Base-by-base conservation (phyloP, 1,140 invertebrate species). In the Magallana angulata region DNA sequence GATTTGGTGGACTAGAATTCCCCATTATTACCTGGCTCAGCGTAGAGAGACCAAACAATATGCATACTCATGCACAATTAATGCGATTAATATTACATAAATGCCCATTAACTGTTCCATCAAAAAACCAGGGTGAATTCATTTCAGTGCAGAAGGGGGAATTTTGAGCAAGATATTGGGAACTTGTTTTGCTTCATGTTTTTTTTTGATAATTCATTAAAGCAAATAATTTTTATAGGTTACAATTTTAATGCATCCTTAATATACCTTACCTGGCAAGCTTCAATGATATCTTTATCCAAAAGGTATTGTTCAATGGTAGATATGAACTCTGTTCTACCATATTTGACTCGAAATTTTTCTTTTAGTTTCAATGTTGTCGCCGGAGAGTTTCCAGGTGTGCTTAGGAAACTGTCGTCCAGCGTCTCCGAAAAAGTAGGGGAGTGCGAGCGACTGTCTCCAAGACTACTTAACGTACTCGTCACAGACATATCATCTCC, bases 251-350 rank as follows among this genome's bases (percentile, higher is more conserved):
- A 24, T 71, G 16, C 3, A 24, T 71, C 16, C 11, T 24, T 24
- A 24, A 24, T 24, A 24, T n/a, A 11, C 59, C 93, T 94, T 93
- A 97, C 97, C 95, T 96, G 96, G 95, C 97, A 98, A 90, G 96
- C 97, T 93, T 98, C 97, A 88, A 98, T 97, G 86, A 98, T 96
- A 93, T 98, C 97, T 94, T 97, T 98, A 94, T 98, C 97, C 97
- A 98, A 98, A 93, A 98, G 97, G 94, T 97, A 98, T 94, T 98
- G 97, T 95, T 98, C 98, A 89, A 97, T 97, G 97, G 97, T 98
- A 58, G 81, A 82, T 18, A 82, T n/a, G 92, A 98, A 97, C 93
- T 98, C 97, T 95, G 98, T 97, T 86, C 93, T 93, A 82, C 90
- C 92, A 84, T 91, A 92, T 86, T 81, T 89, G 64, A 87, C 88